Percentiles rank a stretch among this genome's conserved stretches.
These are phyloP conservation scores for Acyrthosiphon pisum DNA, from an alignment of 1,140 invertebrate species.

Conservation along the genomic window DNA sequence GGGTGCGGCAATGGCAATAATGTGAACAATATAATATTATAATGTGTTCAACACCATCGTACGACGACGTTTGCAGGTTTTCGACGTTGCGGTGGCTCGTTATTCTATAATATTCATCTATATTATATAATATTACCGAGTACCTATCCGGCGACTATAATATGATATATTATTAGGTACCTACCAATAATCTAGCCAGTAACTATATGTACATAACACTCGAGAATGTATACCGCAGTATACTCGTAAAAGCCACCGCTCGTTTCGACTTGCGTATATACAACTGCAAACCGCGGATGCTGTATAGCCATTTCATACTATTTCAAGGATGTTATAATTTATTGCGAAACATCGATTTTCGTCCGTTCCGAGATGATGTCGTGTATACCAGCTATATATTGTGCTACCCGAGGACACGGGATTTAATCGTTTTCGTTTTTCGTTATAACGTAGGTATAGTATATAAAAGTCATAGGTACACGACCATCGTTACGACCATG, in stretches of 20 bases:
- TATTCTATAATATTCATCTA: background rate
- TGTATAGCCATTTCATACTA: background rate
- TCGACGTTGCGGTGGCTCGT: too few relatives aligned
- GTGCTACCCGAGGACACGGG: background rate
- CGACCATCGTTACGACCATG: background rate
- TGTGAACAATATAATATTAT: background rate
- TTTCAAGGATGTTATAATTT: background rate
- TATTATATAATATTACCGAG: background rate
- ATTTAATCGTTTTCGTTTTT: background rate
- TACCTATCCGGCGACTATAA: background rate
- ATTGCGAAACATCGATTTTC: conserved; percentile 16
- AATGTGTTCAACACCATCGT: background rate
- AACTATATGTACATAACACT: background rate
- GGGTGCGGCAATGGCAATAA: background rate
- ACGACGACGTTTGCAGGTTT: too few relatives aligned
- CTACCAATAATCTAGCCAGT: too few relatives aligned
- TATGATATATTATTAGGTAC: background rate
- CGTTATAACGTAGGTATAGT: background rate
- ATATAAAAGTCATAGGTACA: background rate
- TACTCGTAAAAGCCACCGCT: background rate
- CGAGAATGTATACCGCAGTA: background rate
- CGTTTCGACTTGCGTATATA: background rate
- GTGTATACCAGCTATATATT: background rate
- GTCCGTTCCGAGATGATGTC: background rate
- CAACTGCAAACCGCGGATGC: background rate